Conservation (phyloP, 2,888 invertebrate genomes). For the Esperia sulphurella region DNA sequence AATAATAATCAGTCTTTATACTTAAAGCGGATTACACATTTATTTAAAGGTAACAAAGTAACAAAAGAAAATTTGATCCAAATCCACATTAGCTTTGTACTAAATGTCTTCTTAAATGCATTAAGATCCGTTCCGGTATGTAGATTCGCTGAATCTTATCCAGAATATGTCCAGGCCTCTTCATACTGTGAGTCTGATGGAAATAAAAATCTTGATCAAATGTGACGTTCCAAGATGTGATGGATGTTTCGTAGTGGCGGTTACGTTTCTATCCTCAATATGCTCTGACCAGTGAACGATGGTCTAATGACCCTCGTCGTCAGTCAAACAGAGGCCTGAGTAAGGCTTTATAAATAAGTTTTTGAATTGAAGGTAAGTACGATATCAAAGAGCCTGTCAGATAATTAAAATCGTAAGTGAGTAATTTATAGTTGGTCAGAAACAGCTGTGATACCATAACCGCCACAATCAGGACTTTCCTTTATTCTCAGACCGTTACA, state of each 20-base stretch:
- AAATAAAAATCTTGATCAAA: conserved; percentile 45
- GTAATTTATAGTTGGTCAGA: no score
- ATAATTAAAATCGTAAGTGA: no score
- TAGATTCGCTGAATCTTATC: conserved; percentile 36
- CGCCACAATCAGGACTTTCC: not conserved
- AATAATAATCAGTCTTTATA: conserved; percentile 30
- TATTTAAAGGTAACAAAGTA: conserved; percentile 54
- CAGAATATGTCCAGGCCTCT: conserved; percentile 36
- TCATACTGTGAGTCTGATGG: conserved; percentile 75
- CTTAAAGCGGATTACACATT: conserved; percentile 48
- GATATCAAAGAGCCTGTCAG: no score
- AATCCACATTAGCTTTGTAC: conserved; percentile 51
- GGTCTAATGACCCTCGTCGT: no score
- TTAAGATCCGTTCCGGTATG: conserved; percentile 40
- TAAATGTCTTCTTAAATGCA: conserved; percentile 64
- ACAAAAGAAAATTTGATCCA: conserved; percentile 48
- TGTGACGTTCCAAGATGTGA: not conserved
- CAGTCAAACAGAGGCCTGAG: no score
- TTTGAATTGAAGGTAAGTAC: no score
- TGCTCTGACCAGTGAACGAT: no score
- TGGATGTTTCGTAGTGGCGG: not conserved
- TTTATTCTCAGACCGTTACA: not conserved
- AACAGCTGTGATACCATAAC: no score
- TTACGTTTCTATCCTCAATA: no score
- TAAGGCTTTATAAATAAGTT: no score